Evolutionary conservation across 2,113 vertebrate species (phyloP), one percentile per base, ranked within the genome.

Genomic region (Podiceps cristatus): DNA sequence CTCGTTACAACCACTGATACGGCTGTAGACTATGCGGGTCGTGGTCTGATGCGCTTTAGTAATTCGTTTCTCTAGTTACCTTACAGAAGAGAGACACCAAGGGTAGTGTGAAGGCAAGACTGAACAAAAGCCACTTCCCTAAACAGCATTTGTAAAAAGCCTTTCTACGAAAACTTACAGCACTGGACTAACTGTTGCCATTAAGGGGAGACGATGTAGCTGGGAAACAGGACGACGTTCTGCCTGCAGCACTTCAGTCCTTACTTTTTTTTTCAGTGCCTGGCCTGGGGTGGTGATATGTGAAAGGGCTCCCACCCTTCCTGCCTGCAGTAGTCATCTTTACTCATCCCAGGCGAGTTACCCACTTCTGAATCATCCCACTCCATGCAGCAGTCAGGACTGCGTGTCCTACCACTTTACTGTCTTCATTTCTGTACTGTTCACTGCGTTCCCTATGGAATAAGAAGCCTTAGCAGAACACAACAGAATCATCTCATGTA

Each of bases 381-480:
- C 72, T 93, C 76, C 17, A 47, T 63, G 78, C 10, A 90, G 78
- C 80, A 96, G 87, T 62, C 71, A 96, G 92, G 78, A 69, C 64
- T 35, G 68, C 17, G 9, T 47, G 35, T 50, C 89, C 85, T 84
- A 22, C 27, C 19, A 5, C 92, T 92, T 59, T 28, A 37, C 63
- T 76, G 58, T 56, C 66, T 94, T 81, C 50, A 69, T 35, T 84
- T 56, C 84, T 45, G 1, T 40, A 37, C 14, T 60, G 22, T 40
- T 44, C 71, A 75, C 35, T 84, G 86, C 33, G 75, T 13, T 89
- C 85, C 88, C 44, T 14, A 31, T 24, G 80, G 91, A 97, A 59
- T 67, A 59, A 67, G 86, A 69, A 79, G 62, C 64, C 35, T 69
- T 7, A 76, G 63, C 18, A 78, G 35, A 93, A 76, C 45, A 47